Conservation (phyloP, 1,140 invertebrate genomes). For the Diabrotica virgifera region DNA sequence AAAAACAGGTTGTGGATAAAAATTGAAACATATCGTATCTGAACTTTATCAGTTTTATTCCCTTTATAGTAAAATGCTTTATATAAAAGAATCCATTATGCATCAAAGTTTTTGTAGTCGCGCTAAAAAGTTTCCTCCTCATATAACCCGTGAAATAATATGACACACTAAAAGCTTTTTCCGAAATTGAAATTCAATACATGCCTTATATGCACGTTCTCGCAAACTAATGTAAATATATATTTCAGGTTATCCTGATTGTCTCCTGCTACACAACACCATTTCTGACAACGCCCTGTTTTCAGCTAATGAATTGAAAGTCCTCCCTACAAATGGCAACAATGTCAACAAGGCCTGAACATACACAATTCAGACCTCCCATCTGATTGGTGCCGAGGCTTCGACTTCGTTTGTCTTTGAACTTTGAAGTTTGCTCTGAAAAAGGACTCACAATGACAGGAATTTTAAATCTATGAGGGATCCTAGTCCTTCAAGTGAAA, state of each 20-base stretch:
- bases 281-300: constrained; percentile 10
- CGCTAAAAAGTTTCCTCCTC: too few relatives aligned
- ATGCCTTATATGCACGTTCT: constrained; percentile 3
- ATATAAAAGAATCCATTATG: too few relatives aligned
- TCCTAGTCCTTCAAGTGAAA: not conserved
- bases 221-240: constrained; percentile 37
- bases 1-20: too few relatives aligned
- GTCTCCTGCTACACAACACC: constrained; percentile 9
- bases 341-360: constrained; percentile 40
- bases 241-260: constrained; percentile 40
- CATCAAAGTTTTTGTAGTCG: too few relatives aligned
- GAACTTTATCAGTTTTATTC: too few relatives aligned
- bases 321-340: constrained; percentile 42
- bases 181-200: constrained; percentile 39
- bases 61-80: too few relatives aligned
- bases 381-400: constrained; percentile 43
- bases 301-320: constrained; percentile 46
- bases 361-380: constrained; percentile 41
- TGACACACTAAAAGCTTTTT: constrained; percentile 7
- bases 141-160: not conserved
- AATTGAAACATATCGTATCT: too few relatives aligned
- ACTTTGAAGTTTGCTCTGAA: constrained; percentile 42
- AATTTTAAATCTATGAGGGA: not conserved
- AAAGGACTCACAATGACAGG: constrained; percentile 1
- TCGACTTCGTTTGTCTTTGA: constrained; percentile 37